These are phyloP conservation scores for Theonella swinhoei DNA, from an alignment of 37 sponge, comb jelly and placozoan species.

Conservation along the genomic window DNA sequence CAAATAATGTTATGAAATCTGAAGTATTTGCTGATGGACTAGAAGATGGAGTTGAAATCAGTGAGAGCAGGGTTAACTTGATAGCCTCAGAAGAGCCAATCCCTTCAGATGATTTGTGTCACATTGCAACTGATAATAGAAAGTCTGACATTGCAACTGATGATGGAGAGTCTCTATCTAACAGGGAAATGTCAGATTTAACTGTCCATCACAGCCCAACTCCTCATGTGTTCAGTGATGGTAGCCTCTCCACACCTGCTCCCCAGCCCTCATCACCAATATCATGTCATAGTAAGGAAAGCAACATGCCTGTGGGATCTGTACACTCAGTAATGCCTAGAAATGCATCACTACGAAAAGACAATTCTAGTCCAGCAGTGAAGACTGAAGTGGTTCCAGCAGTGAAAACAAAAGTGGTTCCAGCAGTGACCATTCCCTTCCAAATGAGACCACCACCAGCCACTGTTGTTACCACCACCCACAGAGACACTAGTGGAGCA, in stretches of 20 bases:
- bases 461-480: background rate
- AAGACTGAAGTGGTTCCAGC: too few relatives aligned
- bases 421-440: background rate
- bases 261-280: too few relatives aligned
- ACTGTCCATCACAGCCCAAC: background rate
- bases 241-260: too few relatives aligned
- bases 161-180: too few relatives aligned
- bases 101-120: background rate
- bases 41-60: background rate
- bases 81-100: background rate
- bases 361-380: too few relatives aligned
- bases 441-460: background rate
- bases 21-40: background rate
- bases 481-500: background rate
- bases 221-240: too few relatives aligned
- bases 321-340: too few relatives aligned
- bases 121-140: too few relatives aligned
- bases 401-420: background rate
- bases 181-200: background rate
- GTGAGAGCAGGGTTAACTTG: background rate
- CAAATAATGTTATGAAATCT: background rate
- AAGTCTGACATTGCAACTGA: too few relatives aligned
- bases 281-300: too few relatives aligned
- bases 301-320: too few relatives aligned
- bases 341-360: too few relatives aligned